Conservation (phyloP, 2,113 vertebrate genomes). For the Cranoglanis bouderius region DNA sequence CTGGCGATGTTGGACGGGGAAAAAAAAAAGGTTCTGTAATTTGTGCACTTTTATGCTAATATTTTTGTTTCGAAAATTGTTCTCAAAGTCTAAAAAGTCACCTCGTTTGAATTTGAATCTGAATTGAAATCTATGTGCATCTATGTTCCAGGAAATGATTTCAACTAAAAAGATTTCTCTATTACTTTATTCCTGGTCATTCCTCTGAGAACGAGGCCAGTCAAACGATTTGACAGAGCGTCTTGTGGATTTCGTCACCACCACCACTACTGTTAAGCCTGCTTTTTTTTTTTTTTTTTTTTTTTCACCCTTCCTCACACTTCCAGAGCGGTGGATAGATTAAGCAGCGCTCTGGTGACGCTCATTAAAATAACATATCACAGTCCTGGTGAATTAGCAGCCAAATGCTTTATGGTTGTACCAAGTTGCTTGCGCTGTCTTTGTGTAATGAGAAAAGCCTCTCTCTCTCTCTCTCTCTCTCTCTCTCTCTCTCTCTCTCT, state of each 20-base stretch:
- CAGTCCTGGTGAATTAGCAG: slow-evolving; percentile 63
- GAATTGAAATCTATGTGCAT: neutral
- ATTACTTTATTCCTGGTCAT: slow-evolving; percentile 1
- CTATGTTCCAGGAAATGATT: neutral
- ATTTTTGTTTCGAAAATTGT: neutral
- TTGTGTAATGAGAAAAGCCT: slow-evolving; percentile 38
- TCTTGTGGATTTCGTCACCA: slow-evolving; percentile 31
- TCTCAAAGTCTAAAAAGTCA: neutral
- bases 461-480: slow-evolving; percentile 1
- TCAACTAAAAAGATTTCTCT: neutral
- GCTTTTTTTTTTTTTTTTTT: neutral
- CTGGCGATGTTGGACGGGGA: neutral
- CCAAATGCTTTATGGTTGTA: slow-evolving; percentile 55
- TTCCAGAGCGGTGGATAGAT: slow-evolving; percentile 62
- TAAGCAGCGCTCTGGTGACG: slow-evolving; percentile 62
- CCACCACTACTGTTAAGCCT: neutral
- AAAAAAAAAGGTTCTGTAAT: neutral
- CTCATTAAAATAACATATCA: slow-evolving; percentile 75
- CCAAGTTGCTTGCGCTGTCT: slow-evolving; percentile 36
- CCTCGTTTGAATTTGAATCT: neutral
- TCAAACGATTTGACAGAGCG: slow-evolving; percentile 24
- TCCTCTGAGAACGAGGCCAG: slow-evolving; percentile 38
- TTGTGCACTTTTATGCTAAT: neutral
- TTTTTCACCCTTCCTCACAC: neutral
- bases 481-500: neutral